phyloP scores from a whole-genome alignment of 2,113 vertebrate species.

The Toxotes chatareus region DNA sequence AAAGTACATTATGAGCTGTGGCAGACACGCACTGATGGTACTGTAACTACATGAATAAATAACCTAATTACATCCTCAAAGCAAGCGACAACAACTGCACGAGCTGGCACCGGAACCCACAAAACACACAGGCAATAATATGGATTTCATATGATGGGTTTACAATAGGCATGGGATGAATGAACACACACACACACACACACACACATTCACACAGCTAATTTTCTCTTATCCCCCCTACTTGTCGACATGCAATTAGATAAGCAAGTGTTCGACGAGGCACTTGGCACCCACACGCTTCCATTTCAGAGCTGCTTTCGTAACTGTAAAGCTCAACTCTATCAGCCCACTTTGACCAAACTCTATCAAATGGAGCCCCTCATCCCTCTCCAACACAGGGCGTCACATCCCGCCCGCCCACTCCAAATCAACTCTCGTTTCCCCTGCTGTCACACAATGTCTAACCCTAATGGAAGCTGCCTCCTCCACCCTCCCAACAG shows the following conservation, averaged over 20 bases:
- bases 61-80: slow-evolving; percentile 48
- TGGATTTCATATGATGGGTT: slow-evolving; percentile 58
- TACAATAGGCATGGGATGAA: slow-evolving; percentile 45
- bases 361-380: slow-evolving; percentile 52
- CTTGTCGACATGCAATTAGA: slow-evolving; percentile 73
- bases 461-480: slow-evolving; percentile 52
- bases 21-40: neutral
- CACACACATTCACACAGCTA: slow-evolving; percentile 22
- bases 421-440: slow-evolving; percentile 43
- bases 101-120: slow-evolving; percentile 20
- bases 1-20: slow-evolving; percentile 3
- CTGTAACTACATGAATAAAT: slow-evolving; percentile 36
- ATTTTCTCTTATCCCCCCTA: slow-evolving; percentile 36
- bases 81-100: slow-evolving; percentile 21
- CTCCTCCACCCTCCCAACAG: neutral
- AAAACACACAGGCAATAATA: slow-evolving; percentile 63
- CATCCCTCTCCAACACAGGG: slow-evolving; percentile 40
- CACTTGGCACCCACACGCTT: slow-evolving; percentile 75
- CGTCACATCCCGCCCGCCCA: slow-evolving; percentile 52
- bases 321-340: slow-evolving; percentile 55
- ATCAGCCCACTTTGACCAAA: slow-evolving; percentile 60
- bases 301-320: slow-evolving; percentile 75
- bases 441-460: slow-evolving; percentile 24
- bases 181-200: slow-evolving; percentile 1
- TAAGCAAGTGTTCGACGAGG: slow-evolving; percentile 62